Evolutionary conservation across 2,113 vertebrate genomes (phyloP), one percentile per base, ranked within the genome.

Genomic region (Campylomormyrus tamandua): DNA sequence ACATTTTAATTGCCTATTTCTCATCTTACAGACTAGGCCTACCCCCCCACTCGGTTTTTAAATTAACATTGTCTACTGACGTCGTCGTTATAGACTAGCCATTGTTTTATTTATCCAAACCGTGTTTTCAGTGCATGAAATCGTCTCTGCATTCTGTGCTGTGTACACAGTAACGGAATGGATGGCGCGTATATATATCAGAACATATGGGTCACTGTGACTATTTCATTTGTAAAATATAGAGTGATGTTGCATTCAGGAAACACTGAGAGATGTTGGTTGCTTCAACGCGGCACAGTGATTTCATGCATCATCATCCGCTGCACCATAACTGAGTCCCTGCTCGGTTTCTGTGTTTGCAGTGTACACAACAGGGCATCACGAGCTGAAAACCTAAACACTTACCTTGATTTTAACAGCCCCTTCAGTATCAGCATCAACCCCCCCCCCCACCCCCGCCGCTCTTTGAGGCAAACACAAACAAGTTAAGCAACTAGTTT

Each of bases 1-100:
- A 91, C 90, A 70, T 70, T 93, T 93, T 94, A 94, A 94, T 94
- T 94, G 94, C 86, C 92, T 92, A 90, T 92, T 92, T 95, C 93
- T 94, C 88, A 91, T 91, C 66, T 91, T 39, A 91, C 93, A 93
- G 93, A 93, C 94, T 92, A 90, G 35, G 3, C n/a, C 62, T 27
- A 70, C 83, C 83, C 83, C 90, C 3, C 39, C 84, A 89, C 86
- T 83, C 62, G 90, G 92, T 91, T 92, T 93, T 94, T 93, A 95
- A 95, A 94, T 95, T 95, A 84, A 89, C 21, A 94, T 93, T 93
- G 94, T 94, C 94, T 92, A 92, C 92, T 94, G 94, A 94, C 94
- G 93, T 95, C 93, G 95, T 92, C 46, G 93, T 95, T 93, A 56
- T 56, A 93, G 94, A 93, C 94, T 95, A 93, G 92, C 93, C 94